phyloP scores from a whole-genome alignment of 2,888 invertebrate species.

The Lithophane socia region DNA sequence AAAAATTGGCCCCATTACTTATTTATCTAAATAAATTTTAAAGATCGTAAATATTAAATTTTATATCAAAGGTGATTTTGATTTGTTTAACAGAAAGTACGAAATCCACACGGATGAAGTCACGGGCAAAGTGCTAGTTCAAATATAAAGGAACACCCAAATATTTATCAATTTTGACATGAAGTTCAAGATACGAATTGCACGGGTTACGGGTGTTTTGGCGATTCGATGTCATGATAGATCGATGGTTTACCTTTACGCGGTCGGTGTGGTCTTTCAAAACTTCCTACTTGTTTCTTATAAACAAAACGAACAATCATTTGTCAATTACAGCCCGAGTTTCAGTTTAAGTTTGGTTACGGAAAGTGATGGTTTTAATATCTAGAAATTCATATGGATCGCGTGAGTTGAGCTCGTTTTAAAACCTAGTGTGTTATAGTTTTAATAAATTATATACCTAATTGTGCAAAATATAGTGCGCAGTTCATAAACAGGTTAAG shows the following conservation, averaged over 20 bases:
- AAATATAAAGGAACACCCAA: neutral
- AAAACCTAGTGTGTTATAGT: neutral
- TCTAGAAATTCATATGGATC: constrained; percentile 63
- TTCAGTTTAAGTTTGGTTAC: constrained; percentile 33
- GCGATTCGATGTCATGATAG: neutral
- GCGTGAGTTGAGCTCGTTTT: constrained; percentile 62
- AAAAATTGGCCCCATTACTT: no score
- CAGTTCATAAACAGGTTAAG: constrained; percentile 7
- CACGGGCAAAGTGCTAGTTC: no score
- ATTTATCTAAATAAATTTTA: no score
- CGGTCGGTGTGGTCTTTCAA: constrained; percentile 19
- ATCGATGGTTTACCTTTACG: constrained; percentile 38
- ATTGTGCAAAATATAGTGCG: neutral
- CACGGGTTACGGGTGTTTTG: neutral
- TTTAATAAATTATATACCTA: neutral
- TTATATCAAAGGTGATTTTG: no score
- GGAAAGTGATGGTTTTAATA: constrained; percentile 56
- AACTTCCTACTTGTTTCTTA: constrained; percentile 59
- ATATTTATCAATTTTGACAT: neutral
- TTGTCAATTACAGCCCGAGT: neutral
- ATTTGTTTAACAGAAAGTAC: no score
- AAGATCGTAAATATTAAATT: no score
- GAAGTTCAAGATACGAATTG: neutral
- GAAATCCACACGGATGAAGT: no score
- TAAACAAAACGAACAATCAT: constrained; percentile 45